These are phyloP conservation scores for Clarias fuscus DNA, from an alignment of 2,797 vertebrate genomes.

Conservation along the genomic window DNA sequence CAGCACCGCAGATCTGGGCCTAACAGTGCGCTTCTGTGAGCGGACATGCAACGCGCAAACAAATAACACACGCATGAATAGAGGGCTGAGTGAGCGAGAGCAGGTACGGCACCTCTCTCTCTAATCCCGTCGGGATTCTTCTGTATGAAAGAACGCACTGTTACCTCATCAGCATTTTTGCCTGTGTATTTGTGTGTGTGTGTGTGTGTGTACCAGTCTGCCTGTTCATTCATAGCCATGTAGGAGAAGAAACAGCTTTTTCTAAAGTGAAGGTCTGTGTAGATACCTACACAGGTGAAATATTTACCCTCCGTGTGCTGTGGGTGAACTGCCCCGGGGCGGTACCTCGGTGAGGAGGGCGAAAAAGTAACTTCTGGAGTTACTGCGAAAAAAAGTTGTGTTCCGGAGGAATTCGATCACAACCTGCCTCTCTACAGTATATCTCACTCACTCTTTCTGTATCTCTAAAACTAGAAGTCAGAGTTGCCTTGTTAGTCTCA, in stretches of 20 bases:
- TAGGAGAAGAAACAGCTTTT: background rate
- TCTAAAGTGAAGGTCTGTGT: background rate
- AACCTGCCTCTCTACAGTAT: no score
- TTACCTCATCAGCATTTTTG: slow-evolving; percentile 45
- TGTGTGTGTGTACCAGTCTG: background rate
- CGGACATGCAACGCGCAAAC: slow-evolving; percentile 18
- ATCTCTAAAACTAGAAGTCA: no score
- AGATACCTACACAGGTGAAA: background rate
- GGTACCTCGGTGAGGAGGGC: background rate
- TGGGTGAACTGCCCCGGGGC: background rate
- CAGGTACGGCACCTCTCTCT: slow-evolving; percentile 40
- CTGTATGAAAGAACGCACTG: slow-evolving; percentile 51
- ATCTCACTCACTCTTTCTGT: no score
- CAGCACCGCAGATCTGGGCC: slow-evolving; percentile 11
- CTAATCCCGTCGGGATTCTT: slow-evolving; percentile 26
- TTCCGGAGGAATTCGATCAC: background rate
- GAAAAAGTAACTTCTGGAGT: background rate
- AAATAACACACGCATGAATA: slow-evolving; percentile 44
- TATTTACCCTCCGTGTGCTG: background rate
- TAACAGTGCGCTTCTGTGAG: slow-evolving; percentile 31
- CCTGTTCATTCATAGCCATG: slow-evolving; percentile 21
- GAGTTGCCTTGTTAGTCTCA: background rate
- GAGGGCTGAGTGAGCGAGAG: slow-evolving; percentile 38
- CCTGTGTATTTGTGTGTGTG: slow-evolving; percentile 12
- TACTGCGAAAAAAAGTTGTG: background rate